Evolutionary conservation across 2,888 invertebrate genomes (phyloP), one percentile per base, ranked within the genome.

Genomic region (Rosalia funebris): DNA sequence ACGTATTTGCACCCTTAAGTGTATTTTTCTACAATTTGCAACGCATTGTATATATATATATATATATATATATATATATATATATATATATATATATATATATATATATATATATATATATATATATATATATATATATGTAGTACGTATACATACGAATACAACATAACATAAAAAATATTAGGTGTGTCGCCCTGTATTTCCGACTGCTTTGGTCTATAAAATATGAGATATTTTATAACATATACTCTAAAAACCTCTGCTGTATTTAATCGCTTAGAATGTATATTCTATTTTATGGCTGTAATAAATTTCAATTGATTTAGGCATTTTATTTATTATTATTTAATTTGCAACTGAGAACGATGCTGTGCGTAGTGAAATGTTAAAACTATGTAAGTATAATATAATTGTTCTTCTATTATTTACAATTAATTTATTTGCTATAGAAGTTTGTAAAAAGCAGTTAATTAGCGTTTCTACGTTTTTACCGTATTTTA

Each of bases 301-400:
- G n/a, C n/a, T 34, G 32, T 34, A 50, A 39, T 50, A 50, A 50
- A 50, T 39, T 39, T 50, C 50, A 39, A 50, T 50, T 50, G 50
- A 41, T 39, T 39, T 39, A 9, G 25, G n/a, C n/a, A n/a, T n/a
- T n/a, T n/a, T n/a, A n/a, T n/a, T 50, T 34, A 31, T 39, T 37
- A 36, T 19, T 37, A 7, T 2, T 12, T 20, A 12, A 50, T 50
- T 20, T 10, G 34, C 10, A 11, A 16, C 15, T 14, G 19, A 11
- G 50, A 19, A 14, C 25, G 37, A 42, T 53, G 41, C 12, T 25
- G 41, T 25, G 16, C 4, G 12, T n/a, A 42, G 31, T 3, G 44
- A 44, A 1, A 53, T 56, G 56, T 32, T 56, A 39, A 56, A 56
- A 32, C 20, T 39, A 25, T 56, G 56, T 56, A 56, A 56, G 56